phyloP scores from a whole-genome alignment of 2,113 vertebrate genomes.

The Microtus richardsoni region DNA sequence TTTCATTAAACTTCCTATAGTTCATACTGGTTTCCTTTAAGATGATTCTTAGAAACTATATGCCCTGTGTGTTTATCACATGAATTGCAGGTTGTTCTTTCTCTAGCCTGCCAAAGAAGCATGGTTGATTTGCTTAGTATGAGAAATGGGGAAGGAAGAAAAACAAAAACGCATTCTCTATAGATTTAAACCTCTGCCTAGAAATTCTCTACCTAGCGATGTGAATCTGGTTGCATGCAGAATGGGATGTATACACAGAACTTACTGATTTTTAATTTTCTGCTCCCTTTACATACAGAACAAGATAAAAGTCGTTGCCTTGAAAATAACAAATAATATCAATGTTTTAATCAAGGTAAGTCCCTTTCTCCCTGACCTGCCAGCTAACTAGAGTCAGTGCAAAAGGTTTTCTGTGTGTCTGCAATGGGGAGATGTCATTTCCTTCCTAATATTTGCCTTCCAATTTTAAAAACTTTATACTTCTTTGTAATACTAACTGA shows the following conservation, averaged over 20 bases:
- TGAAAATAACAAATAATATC: constrained; percentile 99
- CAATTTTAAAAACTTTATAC: neutral
- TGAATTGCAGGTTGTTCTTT: constrained; percentile 34
- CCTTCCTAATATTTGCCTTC: neutral
- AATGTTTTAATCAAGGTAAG: constrained; percentile 99
- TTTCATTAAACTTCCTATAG: constrained; percentile 36
- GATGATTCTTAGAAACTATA: neutral
- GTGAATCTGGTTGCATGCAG: neutral
- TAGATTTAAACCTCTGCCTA: constrained; percentile 30
- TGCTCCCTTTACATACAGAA: constrained; percentile 91
- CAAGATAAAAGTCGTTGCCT: constrained; percentile 99
- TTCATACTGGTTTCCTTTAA: constrained; percentile 48
- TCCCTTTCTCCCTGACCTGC: neutral
- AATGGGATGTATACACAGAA: constrained; percentile 22
- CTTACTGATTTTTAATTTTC: constrained; percentile 59
- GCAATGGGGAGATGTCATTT: neutral
- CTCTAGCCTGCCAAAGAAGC: neutral
- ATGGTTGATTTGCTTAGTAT: constrained; percentile 35
- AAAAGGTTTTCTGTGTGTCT: neutral
- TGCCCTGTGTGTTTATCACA: neutral
- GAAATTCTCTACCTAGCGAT: constrained; percentile 13
- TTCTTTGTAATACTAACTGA: neutral
- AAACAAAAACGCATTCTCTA: neutral
- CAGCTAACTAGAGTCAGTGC: neutral
- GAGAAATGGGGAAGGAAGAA: neutral